Evolutionary conservation across 2,797 vertebrate genomes (phyloP), one percentile per base, ranked within the genome.

Genomic region (Dromococcyx pavoninus): DNA sequence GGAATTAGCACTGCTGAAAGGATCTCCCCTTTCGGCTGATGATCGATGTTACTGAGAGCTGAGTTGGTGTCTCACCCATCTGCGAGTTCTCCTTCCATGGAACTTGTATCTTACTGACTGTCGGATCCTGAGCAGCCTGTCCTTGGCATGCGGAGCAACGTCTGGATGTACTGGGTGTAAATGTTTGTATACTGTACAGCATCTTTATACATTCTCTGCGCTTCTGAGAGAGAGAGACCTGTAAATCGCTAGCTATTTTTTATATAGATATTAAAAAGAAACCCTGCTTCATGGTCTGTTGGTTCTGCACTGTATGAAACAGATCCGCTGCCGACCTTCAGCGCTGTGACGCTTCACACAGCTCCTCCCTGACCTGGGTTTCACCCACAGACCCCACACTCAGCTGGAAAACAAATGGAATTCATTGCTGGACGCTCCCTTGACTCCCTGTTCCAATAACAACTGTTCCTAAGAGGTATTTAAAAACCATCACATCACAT

Each of bases 111-210:
- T 96, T 98, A 96, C 96, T 98, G 80, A 89, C 93, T 89, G 87
- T 94, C 86, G 46, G 89, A 94, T 80, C 95, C 89, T 96, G 97
- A 97, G 97, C 97, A 89, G 93, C 22, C 98, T 98, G 99, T 99
- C 99, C 99, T 99, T 99, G 99, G 98, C 98, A 99, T 97, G 98
- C 98, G 98, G 93, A 96, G 97, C 97, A 98, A 92, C 41, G 97
- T 97, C 96, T 97, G 97, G 98, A 98, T 98, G 98, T 98, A 96
- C 98, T 98, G 98, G 99, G 98, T 99, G 98, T 99, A 99, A 99
- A 99, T 99, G 99, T 99, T 99, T 99, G 98, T 99, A 99, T 98
- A 99, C 97, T 99, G 99, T 99, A 99, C 99, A 99, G 99, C 98
- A 98, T 98, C 98, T 99, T 99, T 99, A 99, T 98, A 99, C 98